Evolutionary conservation across 2,113 vertebrate species (phyloP), one percentile per base, ranked within the genome.

Genomic region (Dasyornis broadbenti): DNA sequence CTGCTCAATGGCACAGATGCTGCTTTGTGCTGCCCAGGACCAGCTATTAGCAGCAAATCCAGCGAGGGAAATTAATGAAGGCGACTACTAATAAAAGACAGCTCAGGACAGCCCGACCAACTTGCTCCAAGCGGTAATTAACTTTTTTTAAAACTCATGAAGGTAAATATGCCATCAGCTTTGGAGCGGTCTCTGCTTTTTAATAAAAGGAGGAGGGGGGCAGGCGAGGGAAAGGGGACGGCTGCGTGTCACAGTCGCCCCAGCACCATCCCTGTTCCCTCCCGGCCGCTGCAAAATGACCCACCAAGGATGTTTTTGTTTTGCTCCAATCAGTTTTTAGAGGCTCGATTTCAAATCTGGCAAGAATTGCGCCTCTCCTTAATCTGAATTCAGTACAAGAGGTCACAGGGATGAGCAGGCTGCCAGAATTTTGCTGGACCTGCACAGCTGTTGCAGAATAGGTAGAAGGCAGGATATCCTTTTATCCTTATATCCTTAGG

Each of bases 11-110:
- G 98, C 98, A 97, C 98, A 98, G 98, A 98, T 98, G 98, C 96
- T 95, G 98, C 98, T 98, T 98, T 98, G 97, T 98, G 97, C 97
- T 96, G 96, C 91, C 96, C 92, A 89, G 95, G 95, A 92, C 97
- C 97, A 90, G 97, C 98, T 98, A 98, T 98, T 98, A 98, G 97
- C 97, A 97, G 97, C 97, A 98, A 98, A 98, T 98, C 97, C 97
- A 97, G 97, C 96, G 97, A 98, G 97, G 97, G 96, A 98, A 98
- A 98, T 98, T 98, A 98, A 98, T 98, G 98, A 98, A 98, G 97
- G 98, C 96, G 90, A 97, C 96, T 95, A 82, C 97, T 97, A 98
- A 98, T 98, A 98, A 98, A 98, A 98, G 98, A 93, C 97, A 97
- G 98, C 97, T 97, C 97, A 97, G 97, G 97, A 98, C 95, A 96